Conservation (phyloP, 2,888 invertebrate genomes). For the Oligia fasciuncula region DNA sequence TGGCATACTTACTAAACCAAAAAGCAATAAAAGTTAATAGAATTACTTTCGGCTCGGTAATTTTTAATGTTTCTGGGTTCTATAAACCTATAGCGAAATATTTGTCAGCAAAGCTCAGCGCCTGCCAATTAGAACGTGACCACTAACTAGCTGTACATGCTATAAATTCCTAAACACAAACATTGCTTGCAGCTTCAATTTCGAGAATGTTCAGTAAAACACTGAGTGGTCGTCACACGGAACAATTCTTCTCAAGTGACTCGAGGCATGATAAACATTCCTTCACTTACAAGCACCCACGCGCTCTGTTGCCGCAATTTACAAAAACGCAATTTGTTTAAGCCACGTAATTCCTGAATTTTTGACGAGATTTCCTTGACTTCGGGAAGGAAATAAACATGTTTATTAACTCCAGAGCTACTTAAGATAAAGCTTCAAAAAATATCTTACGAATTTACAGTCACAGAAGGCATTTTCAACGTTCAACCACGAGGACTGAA, state of each 20-base stretch:
- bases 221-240: neutral
- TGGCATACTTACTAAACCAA: neutral
- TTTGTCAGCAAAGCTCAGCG: neutral
- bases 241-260: neutral
- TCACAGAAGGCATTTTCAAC: neutral
- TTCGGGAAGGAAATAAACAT: constrained; percentile 51
- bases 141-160: neutral
- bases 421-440: constrained; percentile 6
- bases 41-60: neutral
- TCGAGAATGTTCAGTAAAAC: neutral
- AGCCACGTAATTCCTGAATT: constrained; percentile 63
- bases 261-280: neutral
- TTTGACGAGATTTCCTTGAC: constrained; percentile 65
- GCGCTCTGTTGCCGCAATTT: neutral
- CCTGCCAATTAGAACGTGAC: constrained; percentile 6
- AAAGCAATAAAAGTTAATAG: neutral
- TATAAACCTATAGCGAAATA: neutral
- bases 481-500: neutral
- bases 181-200: constrained; percentile 7
- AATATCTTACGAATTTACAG: constrained; percentile 2
- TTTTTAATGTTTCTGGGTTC: neutral
- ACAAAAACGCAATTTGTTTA: neutral
- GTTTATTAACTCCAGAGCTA: constrained; percentile 58
- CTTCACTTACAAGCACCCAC: neutral
- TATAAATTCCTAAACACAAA: constrained; percentile 29